phyloP scores from a whole-genome alignment of 2,888 invertebrate species.

The Hypolimnas misippus region DNA sequence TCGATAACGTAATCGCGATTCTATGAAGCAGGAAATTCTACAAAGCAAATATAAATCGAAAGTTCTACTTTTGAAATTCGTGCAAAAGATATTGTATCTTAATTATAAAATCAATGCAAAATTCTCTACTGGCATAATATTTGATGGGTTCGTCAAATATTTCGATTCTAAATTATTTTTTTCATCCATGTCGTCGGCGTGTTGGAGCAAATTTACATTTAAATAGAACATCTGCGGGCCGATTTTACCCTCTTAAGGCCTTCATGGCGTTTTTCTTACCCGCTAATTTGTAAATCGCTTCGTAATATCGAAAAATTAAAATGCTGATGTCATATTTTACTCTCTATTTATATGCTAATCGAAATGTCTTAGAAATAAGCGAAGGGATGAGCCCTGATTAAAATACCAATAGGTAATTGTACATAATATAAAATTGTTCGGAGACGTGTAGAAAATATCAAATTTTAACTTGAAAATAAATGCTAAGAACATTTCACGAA shows the following conservation, averaged over 20 bases:
- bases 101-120: not conserved
- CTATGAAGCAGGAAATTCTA: too few relatives aligned
- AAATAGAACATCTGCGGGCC: slow-evolving; percentile 82
- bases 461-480: slow-evolving; percentile 43
- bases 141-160: slow-evolving; percentile 67
- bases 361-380: slow-evolving; percentile 56
- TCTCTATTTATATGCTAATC: slow-evolving; percentile 82
- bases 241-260: slow-evolving; percentile 77
- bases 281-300: slow-evolving; percentile 83
- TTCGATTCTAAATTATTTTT: slow-evolving; percentile 74
- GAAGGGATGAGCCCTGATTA: slow-evolving; percentile 70
- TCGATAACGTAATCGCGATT: too few relatives aligned
- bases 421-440: slow-evolving; percentile 56
- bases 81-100: not conserved
- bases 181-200: slow-evolving; percentile 72
- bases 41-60: not conserved
- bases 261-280: slow-evolving; percentile 78
- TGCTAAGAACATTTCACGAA: not conserved
- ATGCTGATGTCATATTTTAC: slow-evolving; percentile 84
- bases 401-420: slow-evolving; percentile 81
- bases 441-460: slow-evolving; percentile 58
- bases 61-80: not conserved
- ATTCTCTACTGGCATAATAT: slow-evolving; percentile 39
- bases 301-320: slow-evolving; percentile 83
- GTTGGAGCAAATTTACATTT: slow-evolving; percentile 80